These are phyloP conservation scores for Hydriomena furcata DNA, from an alignment of 2,888 invertebrate genomes.

Conservation along the genomic window DNA sequence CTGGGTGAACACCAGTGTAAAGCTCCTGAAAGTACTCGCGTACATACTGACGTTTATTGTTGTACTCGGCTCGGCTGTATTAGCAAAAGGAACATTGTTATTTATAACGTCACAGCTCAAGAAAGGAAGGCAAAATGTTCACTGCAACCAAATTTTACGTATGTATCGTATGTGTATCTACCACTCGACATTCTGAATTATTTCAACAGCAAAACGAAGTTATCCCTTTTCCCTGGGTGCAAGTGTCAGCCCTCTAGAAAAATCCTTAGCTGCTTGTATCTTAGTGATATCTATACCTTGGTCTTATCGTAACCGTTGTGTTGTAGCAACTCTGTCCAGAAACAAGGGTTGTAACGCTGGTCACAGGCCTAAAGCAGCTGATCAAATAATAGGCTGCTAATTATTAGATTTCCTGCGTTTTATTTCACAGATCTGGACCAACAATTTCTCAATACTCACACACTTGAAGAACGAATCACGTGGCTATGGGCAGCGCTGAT, in stretches of 20 bases:
- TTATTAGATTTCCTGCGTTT: too few species aligned
- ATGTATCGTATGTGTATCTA: too few species aligned
- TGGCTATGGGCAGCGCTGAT: constrained; percentile 93
- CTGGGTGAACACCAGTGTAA: constrained; percentile 85
- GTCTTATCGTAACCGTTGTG: too few species aligned
- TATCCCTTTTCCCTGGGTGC: too few species aligned
- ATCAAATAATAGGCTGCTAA: too few species aligned
- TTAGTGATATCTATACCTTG: too few species aligned
- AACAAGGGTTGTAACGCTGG: too few species aligned
- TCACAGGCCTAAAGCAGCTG: not conserved
- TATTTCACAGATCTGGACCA: constrained; percentile 80
- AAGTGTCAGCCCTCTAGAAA: too few species aligned
- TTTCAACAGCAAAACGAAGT: too few species aligned
- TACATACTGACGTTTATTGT: constrained; percentile 87
- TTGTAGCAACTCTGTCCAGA: too few species aligned
- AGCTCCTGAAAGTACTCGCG: constrained; percentile 86
- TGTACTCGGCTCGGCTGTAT: constrained; percentile 86
- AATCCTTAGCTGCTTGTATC: too few species aligned
- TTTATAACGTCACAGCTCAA: constrained; percentile 89
- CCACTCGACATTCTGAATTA: too few species aligned
- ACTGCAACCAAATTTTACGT: constrained; percentile 83
- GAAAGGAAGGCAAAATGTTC: constrained; percentile 76
- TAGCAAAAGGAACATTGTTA: constrained; percentile 89
- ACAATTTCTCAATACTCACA: constrained; percentile 84
- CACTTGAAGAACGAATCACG: constrained; percentile 86